Base-by-base conservation (phyloP, 1,140 invertebrate genomes). In the Andricus grossulariae region DNA sequence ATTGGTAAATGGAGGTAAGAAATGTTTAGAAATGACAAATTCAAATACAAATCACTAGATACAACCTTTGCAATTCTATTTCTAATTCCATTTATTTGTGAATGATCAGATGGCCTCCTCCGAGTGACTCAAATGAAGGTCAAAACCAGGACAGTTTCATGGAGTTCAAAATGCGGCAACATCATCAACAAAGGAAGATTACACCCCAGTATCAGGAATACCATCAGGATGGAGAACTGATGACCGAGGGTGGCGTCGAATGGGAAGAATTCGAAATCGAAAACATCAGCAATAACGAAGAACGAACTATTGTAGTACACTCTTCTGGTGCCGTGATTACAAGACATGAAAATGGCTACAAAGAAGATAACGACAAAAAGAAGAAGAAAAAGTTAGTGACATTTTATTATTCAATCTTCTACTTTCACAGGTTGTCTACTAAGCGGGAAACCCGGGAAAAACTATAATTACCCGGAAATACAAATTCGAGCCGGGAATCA, bases 1-100 rank as follows among this genome's bases (percentile, higher is more conserved):
- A 98, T 99, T 72, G 98, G 98, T 12, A 98, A 98, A 92, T 98
- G 98, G 96, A 88, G 89, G 89, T 88, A 70, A 84, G 19, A n/a
- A n/a, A n/a, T 45, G 51, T 49, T 71, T 25, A 10, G 0, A 45
- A 45, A 45, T 45, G 7, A 11, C 39, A 45, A 8, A 45, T 11
- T 45, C 2, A 8, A 32, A 32, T 32, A 5, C 25, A 32, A 5
- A 32, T 3, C 2, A 5, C 25, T 32, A 32, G 4, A 32, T 32
- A 32, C 5, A 11, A 45, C 6, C 0, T 45, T 45, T 45, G 0
- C 10, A 45, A 45, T 11, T 45, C 39, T 8, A 45, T 0, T 45
- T 45, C 8, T 0, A 45, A 45, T 45, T 45, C 10, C 2, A 10
- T 45, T 25, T 75, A 50, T 71, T 57, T 3, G 70, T n/a, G 7